These are phyloP conservation scores for Epistrophella euchroma DNA, from an alignment of 2,888 invertebrate species.

Conservation along the genomic window DNA sequence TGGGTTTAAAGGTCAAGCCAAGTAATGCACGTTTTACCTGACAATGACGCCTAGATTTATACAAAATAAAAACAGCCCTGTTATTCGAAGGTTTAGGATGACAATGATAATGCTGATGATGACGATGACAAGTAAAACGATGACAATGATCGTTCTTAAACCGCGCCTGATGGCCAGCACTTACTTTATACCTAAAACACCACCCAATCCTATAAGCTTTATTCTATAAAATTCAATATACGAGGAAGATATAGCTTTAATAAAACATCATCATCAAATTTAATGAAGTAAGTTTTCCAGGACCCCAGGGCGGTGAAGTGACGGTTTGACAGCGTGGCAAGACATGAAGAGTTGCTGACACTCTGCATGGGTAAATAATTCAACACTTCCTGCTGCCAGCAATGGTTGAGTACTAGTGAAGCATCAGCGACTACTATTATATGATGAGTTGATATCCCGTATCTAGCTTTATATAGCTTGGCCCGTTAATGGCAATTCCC, in stretches of 20 bases:
- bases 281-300: constrained; percentile 75
- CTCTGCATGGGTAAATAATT: constrained; percentile 75
- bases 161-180: constrained; percentile 41
- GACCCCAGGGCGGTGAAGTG: constrained; percentile 74
- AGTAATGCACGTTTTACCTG: too few relatives aligned
- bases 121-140: constrained; percentile 38
- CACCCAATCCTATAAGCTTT: constrained; percentile 28
- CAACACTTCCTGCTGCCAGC: constrained; percentile 73
- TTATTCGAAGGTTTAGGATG: neutral
- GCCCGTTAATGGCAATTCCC: constrained; percentile 41
- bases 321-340: constrained; percentile 72
- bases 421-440: constrained; percentile 39
- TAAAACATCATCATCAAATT: constrained; percentile 76
- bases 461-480: constrained; percentile 15
- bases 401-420: constrained; percentile 47
- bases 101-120: constrained; percentile 33
- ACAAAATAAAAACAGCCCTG: neutral
- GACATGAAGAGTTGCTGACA: constrained; percentile 75
- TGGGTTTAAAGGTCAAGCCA: too few relatives aligned
- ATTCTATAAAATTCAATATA: constrained; percentile 74
- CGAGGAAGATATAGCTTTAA: constrained; percentile 71
- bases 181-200: neutral
- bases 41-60: neutral
- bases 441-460: constrained; percentile 48
- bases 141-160: constrained; percentile 69